Percentiles rank a stretch among this genome's conserved stretches.
Evolutionary conservation across 1,140 invertebrate genomes (phyloP).

Genomic region (Dysdera silvatica): DNA sequence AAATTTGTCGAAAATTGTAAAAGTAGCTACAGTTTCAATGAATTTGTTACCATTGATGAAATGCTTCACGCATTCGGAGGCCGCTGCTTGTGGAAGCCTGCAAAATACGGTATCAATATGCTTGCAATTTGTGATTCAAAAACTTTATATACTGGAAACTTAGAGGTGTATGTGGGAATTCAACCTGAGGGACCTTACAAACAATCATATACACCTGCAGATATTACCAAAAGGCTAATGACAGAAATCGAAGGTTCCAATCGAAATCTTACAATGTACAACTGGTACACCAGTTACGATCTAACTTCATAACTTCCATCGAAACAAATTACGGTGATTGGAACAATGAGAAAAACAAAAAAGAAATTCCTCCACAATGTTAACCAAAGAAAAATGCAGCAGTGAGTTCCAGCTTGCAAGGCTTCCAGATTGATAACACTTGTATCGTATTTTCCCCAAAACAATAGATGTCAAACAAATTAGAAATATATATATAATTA

Average conservation of each 20-base stretch:
- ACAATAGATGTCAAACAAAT: too few species aligned
- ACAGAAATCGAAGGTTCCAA: slow-evolving; percentile 1
- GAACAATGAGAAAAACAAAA: slow-evolving; percentile 28
- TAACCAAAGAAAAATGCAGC: not conserved
- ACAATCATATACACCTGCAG: not conserved
- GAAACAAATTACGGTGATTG: too few species aligned
- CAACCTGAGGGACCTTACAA: slow-evolving; percentile 23
- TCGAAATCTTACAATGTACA: slow-evolving; percentile 26
- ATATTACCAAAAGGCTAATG: slow-evolving; percentile 11
- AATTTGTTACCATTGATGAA: not conserved
- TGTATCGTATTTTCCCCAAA: too few species aligned
- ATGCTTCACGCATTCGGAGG: not conserved
- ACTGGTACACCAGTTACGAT: slow-evolving; percentile 21
- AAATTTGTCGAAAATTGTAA: not conserved
- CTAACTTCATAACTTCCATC: slow-evolving; percentile 15
- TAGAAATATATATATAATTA: too few species aligned
- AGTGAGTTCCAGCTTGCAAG: too few species aligned
- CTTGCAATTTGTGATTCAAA: slow-evolving; percentile 26
- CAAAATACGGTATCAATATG: slow-evolving; percentile 7
- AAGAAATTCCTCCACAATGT: slow-evolving; percentile 15
- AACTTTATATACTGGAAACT: slow-evolving; percentile 28
- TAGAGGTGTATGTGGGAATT: slow-evolving; percentile 29
- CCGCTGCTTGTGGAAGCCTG: not conserved
- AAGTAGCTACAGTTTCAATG: not conserved
- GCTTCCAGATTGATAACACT: too few species aligned